These are phyloP conservation scores for Acanthurus lineatus DNA, from an alignment of 2,797 vertebrate genomes.

Conservation along the genomic window DNA sequence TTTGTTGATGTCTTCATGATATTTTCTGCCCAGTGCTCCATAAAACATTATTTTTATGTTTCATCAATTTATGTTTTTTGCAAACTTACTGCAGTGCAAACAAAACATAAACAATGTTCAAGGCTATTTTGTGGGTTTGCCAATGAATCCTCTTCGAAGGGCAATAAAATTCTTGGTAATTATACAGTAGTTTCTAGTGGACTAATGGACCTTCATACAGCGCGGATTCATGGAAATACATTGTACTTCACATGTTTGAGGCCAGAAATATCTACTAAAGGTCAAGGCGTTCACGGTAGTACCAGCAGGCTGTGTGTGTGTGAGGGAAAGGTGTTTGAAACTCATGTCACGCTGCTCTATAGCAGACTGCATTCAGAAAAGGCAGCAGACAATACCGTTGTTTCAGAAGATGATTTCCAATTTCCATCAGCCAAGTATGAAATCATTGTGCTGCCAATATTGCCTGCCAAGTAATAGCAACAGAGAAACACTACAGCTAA, in stretches of 20 bases:
- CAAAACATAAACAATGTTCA: neutral
- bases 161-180: neutral
- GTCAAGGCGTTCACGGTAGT: constrained; percentile 49
- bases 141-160: neutral
- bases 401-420: constrained; percentile 80
- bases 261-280: constrained; percentile 59
- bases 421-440: constrained; percentile 80
- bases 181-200: neutral
- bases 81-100: neutral
- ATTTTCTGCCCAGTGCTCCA: too few relatives aligned
- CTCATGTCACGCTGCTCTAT: constrained; percentile 59
- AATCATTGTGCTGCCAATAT: constrained; percentile 76
- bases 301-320: constrained; percentile 32
- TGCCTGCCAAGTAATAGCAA: constrained; percentile 70
- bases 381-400: constrained; percentile 63
- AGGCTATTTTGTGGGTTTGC: neutral
- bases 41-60: neutral
- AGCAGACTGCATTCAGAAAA: constrained; percentile 64
- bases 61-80: neutral
- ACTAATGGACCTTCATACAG: constrained; percentile 1
- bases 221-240: constrained; percentile 5
- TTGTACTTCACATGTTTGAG: constrained; percentile 36
- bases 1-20: neutral
- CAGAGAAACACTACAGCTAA: constrained; percentile 62
- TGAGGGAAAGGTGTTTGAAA: constrained; percentile 63